Conservation (phyloP, 2,797 vertebrate genomes). For the Sylvilagus floridanus region DNA sequence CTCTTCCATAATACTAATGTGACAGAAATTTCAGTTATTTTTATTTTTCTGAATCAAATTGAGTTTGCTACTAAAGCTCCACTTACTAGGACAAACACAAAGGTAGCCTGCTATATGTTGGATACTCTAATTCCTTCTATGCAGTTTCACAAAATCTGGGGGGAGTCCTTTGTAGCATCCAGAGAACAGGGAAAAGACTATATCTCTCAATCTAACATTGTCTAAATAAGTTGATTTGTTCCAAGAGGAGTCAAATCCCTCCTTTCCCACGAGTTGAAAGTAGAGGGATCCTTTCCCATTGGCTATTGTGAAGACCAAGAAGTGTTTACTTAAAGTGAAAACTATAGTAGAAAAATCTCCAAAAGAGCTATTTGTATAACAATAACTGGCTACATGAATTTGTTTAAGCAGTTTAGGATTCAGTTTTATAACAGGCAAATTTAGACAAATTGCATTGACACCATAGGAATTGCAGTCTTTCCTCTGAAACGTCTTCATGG, state of each 20-base stretch:
- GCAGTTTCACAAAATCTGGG: neutral
- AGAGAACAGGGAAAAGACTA: neutral
- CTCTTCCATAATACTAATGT: neutral
- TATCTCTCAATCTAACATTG: neutral
- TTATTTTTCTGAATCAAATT: conserved; percentile 32
- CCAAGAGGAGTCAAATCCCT: neutral
- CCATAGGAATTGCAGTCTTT: neutral
- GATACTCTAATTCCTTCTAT: neutral
- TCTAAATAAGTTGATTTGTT: neutral
- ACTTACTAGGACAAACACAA: neutral
- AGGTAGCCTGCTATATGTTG: neutral
- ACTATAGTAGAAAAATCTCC: neutral
- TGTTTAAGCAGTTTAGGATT: neutral
- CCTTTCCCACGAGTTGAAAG: neutral
- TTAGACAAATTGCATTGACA: neutral
- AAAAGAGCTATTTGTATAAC: neutral
- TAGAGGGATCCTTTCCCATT: neutral
- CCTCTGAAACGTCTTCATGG: neutral
- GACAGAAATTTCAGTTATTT: conserved; percentile 27
- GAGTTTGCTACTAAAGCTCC: neutral
- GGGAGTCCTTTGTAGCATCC: neutral
- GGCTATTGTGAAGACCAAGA: neutral
- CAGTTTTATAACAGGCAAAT: neutral
- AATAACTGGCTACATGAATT: neutral
- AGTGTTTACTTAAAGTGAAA: conserved; percentile 13